These are phyloP conservation scores for Parnassius mnemosyne DNA, from an alignment of 2,888 invertebrate species.

Conservation along the genomic window DNA sequence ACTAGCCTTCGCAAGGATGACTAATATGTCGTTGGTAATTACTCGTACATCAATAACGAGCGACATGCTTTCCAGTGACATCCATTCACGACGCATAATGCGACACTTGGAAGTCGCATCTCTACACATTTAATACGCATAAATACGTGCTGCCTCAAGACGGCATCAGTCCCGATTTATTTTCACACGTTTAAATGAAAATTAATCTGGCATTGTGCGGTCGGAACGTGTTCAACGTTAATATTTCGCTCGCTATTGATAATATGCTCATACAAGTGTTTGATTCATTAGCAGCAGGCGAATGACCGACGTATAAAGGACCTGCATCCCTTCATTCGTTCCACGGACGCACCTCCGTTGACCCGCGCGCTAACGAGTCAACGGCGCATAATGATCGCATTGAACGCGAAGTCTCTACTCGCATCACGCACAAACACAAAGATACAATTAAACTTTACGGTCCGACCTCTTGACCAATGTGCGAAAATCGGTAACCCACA, in stretches of 20 bases:
- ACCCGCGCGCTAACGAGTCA: conserved; percentile 69
- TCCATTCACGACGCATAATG: conserved; percentile 35
- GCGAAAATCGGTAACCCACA: conserved; percentile 61
- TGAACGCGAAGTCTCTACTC: conserved; percentile 61
- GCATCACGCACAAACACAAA: conserved; percentile 47
- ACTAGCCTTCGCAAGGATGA: conserved; percentile 35
- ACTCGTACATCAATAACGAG: conserved; percentile 21
- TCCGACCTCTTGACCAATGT: conserved; percentile 46
- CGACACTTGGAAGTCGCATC: conserved; percentile 36
- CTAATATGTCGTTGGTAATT: conserved; percentile 24
- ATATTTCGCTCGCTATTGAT: conserved; percentile 73
- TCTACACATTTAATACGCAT: conserved; percentile 20
- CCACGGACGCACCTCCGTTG: conserved; percentile 64
- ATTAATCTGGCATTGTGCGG: conserved; percentile 70
- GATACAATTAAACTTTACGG: conserved; percentile 46
- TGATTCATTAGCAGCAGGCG: conserved; percentile 74
- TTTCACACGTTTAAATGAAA: conserved; percentile 70
- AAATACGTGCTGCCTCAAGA: conserved; percentile 40
- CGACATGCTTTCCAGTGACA: conserved; percentile 37
- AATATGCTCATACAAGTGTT: conserved; percentile 66
- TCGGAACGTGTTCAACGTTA: conserved; percentile 54
- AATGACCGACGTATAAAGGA: conserved; percentile 73
- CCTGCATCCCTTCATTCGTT: conserved; percentile 67
- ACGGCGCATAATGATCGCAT: conserved; percentile 69
- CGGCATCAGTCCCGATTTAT: conserved; percentile 50